Evolutionary conservation across 1,140 invertebrate genomes (phyloP), one percentile per base, ranked within the genome.

Genomic region (Zaprionus ornatus): DNA sequence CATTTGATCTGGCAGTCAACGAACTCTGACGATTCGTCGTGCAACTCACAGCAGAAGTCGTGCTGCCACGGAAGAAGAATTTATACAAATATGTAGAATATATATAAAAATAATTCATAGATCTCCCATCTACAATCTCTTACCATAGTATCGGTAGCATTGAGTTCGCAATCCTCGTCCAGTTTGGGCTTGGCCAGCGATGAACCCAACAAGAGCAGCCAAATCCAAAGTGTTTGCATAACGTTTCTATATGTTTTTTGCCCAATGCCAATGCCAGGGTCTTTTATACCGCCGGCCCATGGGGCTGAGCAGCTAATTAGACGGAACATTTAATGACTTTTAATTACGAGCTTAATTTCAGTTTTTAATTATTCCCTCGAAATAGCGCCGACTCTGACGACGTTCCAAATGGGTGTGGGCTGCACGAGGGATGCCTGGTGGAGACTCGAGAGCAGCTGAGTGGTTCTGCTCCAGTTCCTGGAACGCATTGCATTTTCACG

Each of bases 21-120:
- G 7, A 84, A 88, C 21, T 81, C 74, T 0, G 57, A 23, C 15
- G 68, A 63, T 13, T 88, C 84, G 10, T 88, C 81, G 7, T 90
- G 85, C 42, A 88, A 48, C 5, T 88, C 84, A 40, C 84, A 88
- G 59, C 84, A 88, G 15, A 88, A 88, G 15, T 88, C 85, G n/a
- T 88, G 85, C 84, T 88, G 25, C n/a, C n/a, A n/a, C n/a, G n/a
- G n/a, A n/a, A n/a, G n/a, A n/a, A n/a, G n/a, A n/a, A n/a, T n/a
- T n/a, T n/a, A 5, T 40, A 19, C 21, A 21, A 9, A 27, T 27
- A 27, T 27, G 5, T 27, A 27, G 1, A 29, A 48, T 21, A 13
- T 10, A 48, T 13, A 9, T 13, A 10, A 5, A 0, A 4, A 45
- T 45, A 3, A 9, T 37, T 37, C 29, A 10, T 6, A 7, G 25